These are phyloP conservation scores for Eueides isabella DNA, from an alignment of 1,140 invertebrate species.

Conservation along the genomic window DNA sequence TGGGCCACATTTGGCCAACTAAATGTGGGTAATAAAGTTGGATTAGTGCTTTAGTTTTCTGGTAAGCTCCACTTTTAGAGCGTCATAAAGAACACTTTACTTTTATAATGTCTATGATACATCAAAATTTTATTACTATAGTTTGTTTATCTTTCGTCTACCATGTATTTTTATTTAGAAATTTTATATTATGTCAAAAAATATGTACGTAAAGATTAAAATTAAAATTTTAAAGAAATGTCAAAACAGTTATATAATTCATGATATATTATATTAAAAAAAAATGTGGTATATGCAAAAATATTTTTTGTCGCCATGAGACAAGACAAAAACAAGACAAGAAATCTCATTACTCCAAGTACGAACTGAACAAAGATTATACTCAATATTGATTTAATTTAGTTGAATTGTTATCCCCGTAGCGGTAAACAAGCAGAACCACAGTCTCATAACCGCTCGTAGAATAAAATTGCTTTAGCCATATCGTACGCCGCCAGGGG, in stretches of 20 bases:
- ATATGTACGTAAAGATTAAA: no score
- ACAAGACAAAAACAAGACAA: no score
- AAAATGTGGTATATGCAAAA: no score
- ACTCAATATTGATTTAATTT: constrained; percentile 41
- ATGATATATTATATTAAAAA: no score
- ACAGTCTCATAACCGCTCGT: constrained; percentile 56
- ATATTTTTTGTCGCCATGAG: no score
- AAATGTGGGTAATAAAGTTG: constrained; percentile 41
- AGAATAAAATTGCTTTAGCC: constrained; percentile 61
- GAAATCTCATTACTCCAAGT: neutral
- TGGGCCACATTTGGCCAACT: constrained; percentile 27
- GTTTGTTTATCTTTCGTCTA: neutral
- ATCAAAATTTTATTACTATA: neutral
- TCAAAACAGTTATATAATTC: no score
- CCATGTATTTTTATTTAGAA: neutral
- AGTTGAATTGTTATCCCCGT: constrained; percentile 42
- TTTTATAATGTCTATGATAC: constrained; percentile 1
- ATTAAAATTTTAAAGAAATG: no score
- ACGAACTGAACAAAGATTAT: constrained; percentile 17
- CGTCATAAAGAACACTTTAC: constrained; percentile 20
- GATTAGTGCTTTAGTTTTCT: constrained; percentile 22
- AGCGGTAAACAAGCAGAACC: constrained; percentile 57
- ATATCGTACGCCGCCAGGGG: constrained; percentile 57
- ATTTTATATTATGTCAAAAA: neutral
- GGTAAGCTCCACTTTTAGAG: constrained; percentile 30